These are phyloP conservation scores for Nephrotoma appendiculata DNA, from an alignment of 2,888 invertebrate genomes.

Conservation along the genomic window DNA sequence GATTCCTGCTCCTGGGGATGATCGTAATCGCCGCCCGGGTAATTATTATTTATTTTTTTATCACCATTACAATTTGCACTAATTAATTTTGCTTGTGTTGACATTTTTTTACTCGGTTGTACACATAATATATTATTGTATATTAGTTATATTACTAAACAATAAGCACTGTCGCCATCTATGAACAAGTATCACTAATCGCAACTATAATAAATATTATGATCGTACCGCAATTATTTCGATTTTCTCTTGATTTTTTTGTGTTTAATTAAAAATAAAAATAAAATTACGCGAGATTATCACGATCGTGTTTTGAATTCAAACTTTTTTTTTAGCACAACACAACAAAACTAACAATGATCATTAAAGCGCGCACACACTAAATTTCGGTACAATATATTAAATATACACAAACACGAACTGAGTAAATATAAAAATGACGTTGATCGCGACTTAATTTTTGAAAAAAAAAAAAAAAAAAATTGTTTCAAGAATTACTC, in stretches of 20 bases:
- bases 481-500: not conserved
- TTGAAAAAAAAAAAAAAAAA: not conserved
- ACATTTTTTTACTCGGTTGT: not conserved
- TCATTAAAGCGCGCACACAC: not conserved
- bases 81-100: slow-evolving; percentile 1
- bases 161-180: not conserved
- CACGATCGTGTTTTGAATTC: not conserved
- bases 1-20: slow-evolving; percentile 8
- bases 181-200: not conserved
- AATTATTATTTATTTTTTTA: not conserved
- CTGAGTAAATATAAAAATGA: not conserved
- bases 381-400: not conserved
- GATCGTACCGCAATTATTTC: not conserved
- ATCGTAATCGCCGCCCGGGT: not conserved
- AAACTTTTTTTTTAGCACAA: not conserved
- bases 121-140: not conserved
- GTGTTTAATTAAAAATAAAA: not conserved
- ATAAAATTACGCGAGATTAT: not conserved
- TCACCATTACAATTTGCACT: not conserved
- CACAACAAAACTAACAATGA: not conserved
- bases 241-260: not conserved
- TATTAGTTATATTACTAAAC: not conserved
- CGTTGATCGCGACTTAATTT: not conserved
- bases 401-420: not conserved
- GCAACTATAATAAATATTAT: not conserved